Evolutionary conservation across 2,113 vertebrate species (phyloP).

Genomic region (Nansenia antarctica): DNA sequence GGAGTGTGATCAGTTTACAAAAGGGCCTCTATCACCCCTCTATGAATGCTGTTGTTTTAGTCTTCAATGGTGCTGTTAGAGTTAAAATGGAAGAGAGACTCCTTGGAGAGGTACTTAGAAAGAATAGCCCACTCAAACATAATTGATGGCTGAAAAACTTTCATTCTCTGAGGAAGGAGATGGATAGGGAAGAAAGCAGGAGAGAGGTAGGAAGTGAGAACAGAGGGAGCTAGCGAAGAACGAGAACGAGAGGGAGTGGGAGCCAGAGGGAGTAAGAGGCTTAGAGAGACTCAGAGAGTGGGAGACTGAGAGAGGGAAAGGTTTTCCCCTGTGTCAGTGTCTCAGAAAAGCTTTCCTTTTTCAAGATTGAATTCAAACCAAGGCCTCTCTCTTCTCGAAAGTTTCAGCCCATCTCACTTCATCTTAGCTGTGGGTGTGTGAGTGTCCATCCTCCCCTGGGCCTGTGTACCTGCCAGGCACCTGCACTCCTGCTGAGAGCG

Average conservation of each 20-base stretch:
- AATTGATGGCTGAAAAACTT: constrained; percentile 21
- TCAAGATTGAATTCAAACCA: constrained; percentile 19
- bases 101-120: constrained; percentile 10
- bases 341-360: constrained; percentile 10
- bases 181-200: background rate
- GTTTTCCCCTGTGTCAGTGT: background rate
- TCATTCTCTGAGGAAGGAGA: constrained; percentile 1
- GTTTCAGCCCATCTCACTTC: constrained; percentile 25
- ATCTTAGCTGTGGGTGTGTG: constrained; percentile 10
- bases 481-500: constrained; percentile 17
- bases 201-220: constrained; percentile 7
- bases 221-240: background rate
- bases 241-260: background rate
- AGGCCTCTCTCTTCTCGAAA: constrained; percentile 11
- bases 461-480: constrained; percentile 20
- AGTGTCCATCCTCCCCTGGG: constrained; percentile 19
- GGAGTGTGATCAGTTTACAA: constrained; percentile 15
- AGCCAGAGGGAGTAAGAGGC: background rate
- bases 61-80: background rate
- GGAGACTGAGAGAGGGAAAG: background rate
- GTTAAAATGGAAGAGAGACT: background rate
- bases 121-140: constrained; percentile 7
- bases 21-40: background rate
- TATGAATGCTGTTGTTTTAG: too few relatives aligned
- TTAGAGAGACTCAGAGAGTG: background rate